phyloP scores from a whole-genome alignment of 1,140 invertebrate species.

The Drosophila virilis region DNA sequence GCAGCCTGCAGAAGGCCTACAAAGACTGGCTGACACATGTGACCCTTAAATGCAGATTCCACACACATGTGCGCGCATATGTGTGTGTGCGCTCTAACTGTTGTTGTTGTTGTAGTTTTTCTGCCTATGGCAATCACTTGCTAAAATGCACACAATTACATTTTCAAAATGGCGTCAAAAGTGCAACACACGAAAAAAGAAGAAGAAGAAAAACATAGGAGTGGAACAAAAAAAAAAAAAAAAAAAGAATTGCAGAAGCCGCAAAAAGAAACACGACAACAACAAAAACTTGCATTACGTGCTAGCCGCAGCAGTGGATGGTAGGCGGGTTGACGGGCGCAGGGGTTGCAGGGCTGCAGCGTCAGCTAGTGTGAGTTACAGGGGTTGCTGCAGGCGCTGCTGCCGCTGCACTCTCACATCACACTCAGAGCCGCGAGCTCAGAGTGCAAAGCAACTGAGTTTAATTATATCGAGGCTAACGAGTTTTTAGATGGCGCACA shows the following conservation, averaged over 20 bases:
- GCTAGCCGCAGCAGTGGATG: constrained; percentile 30
- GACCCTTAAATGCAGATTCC: background rate
- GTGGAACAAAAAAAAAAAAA: too few species aligned
- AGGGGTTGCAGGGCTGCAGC: constrained; percentile 1
- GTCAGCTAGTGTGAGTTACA: constrained; percentile 24
- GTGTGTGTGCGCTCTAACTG: too few species aligned
- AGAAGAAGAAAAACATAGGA: background rate
- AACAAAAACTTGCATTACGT: constrained; percentile 45
- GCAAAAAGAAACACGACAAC: constrained; percentile 39
- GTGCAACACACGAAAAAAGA: constrained; percentile 44
- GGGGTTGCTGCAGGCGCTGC: constrained; percentile 28
- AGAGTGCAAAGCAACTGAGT: constrained; percentile 56
- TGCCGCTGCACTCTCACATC: constrained; percentile 30
- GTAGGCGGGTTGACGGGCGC: constrained; percentile 1
- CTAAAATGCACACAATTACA: constrained; percentile 62
- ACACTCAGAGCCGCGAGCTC: constrained; percentile 31
- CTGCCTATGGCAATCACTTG: constrained; percentile 49
- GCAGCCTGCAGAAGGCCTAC: background rate
- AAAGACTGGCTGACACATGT: background rate
- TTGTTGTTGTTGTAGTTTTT: constrained; percentile 11
- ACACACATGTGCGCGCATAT: background rate
- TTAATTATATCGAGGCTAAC: constrained; percentile 79
- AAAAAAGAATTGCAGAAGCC: constrained; percentile 34
- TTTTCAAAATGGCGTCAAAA: constrained; percentile 78
- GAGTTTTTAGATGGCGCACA: constrained; percentile 60